Evolutionary conservation across 1,140 invertebrate genomes (phyloP), one percentile per base, ranked within the genome.

Genomic region (Pollicipes pollicipes): DNA sequence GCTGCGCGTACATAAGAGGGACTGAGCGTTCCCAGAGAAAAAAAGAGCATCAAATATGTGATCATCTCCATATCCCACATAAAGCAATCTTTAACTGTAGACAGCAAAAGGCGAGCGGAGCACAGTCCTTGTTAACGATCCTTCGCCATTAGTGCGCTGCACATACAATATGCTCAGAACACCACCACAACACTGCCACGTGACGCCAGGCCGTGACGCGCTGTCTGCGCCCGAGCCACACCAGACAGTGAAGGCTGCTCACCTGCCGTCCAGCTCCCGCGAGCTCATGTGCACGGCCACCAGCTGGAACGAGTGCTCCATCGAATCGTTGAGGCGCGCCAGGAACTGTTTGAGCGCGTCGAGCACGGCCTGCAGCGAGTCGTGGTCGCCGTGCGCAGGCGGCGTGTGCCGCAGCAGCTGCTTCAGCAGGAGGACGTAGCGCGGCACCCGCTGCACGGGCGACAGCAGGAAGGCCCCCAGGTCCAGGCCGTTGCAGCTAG

Each of bases 381-480:
- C 75, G 69, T 76, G 76, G 73, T 81, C 80, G n/a, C 77, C 77
- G 72, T 80, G 79, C 26, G 73, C 73, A 24, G 74, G 35, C 37
- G 75, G 75, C 3, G 80, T 81, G 74, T 76, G 76, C 73, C 78
- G 78, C 17, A 80, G 71, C 66, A 81, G 73, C 75, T 79, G 77
- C 74, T 80, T 80, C 26, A 81, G 73, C 13, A 81, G 75, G 3
- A 81, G 75, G 63, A 81, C 78, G 72, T 81, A 81, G 45, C 78
- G 75, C 26, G 80, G 79, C 71, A 81, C 78, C 66, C 79, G 72
- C 71, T 80, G 80, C 26, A 81, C 76, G 27, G 80, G 80, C 31
- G 79, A 79, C 69, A 81, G 70, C 8, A 81, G 75, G 72, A 78
- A 79, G 13, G 76, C 75, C 28, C 76, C 76, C 16, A 80, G 70